phyloP scores from a whole-genome alignment of 92 coral and sea anemone genomes.

The Epizoanthus scotinus region DNA sequence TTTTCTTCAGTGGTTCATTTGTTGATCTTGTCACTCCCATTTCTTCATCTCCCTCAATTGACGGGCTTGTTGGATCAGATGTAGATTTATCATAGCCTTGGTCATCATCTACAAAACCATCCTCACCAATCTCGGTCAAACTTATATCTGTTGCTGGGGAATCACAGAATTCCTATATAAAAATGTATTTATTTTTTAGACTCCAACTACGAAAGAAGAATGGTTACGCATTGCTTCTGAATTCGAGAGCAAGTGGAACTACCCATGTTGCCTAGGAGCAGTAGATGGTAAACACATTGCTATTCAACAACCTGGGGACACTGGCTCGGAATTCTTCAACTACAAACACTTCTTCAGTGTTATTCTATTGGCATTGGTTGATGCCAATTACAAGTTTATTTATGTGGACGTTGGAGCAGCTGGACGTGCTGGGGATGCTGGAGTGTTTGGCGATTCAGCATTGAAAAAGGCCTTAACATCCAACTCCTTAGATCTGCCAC shows the following conservation, averaged over 20 bases:
- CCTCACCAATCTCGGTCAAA: background rate
- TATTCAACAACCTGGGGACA: constrained; percentile 43
- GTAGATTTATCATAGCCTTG: too few relatives aligned
- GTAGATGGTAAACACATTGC: constrained; percentile 66
- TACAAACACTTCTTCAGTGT: constrained; percentile 64
- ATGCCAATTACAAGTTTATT: constrained; percentile 52
- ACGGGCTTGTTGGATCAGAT: constrained; percentile 23
- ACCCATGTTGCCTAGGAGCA: constrained; percentile 58
- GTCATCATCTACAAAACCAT: constrained; percentile 9
- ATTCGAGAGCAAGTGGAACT: constrained; percentile 54
- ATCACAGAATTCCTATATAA: background rate
- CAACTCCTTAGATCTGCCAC: constrained; percentile 18
- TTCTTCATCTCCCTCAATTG: constrained; percentile 6
- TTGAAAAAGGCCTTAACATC: constrained; percentile 39
- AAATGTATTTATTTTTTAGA: constrained; percentile 1
- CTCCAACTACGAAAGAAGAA: constrained; percentile 36
- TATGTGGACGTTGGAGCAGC: constrained; percentile 70
- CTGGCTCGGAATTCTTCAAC: constrained; percentile 63
- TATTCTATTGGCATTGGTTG: constrained; percentile 48
- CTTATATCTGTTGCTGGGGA: background rate
- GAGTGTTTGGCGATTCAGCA: constrained; percentile 49
- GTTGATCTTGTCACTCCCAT: constrained; percentile 23
- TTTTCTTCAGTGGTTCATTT: constrained; percentile 15
- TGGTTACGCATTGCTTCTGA: constrained; percentile 36
- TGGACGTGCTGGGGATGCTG: constrained; percentile 73